phyloP scores from a whole-genome alignment of 2,888 invertebrate species.

The Dicyrtoma fusca region DNA sequence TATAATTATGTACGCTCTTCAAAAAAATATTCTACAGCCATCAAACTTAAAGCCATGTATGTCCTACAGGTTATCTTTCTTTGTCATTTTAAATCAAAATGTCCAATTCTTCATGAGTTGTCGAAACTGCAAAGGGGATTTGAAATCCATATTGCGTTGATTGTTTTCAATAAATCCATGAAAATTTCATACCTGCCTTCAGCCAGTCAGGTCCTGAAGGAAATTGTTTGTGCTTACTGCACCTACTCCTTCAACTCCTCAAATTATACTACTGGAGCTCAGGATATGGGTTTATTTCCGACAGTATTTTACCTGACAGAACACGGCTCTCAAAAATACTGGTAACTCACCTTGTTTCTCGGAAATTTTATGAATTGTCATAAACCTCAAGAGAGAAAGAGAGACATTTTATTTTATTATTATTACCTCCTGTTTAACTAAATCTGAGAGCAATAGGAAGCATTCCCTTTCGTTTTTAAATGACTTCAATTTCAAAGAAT shows the following conservation, averaged over 20 bases:
- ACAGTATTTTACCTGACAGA: too few relatives aligned
- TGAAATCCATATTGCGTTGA: constrained; percentile 13
- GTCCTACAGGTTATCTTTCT: constrained; percentile 3
- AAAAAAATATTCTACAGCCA: constrained; percentile 7
- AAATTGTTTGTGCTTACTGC: too few relatives aligned
- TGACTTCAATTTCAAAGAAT: constrained; percentile 18
- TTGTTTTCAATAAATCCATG: constrained; percentile 19
- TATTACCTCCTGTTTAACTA: constrained; percentile 11
- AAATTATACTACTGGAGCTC: background rate
- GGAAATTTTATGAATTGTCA: constrained; percentile 37
- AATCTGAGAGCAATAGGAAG: background rate
- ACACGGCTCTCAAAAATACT: background rate
- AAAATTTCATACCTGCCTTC: constrained; percentile 7
- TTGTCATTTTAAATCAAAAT: constrained; percentile 5
- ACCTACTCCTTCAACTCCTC: background rate
- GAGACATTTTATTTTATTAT: constrained; percentile 31
- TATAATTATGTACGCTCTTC: constrained; percentile 6
- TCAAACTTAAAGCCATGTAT: constrained; percentile 2
- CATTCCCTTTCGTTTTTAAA: constrained; percentile 15
- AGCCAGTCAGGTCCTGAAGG: too few relatives aligned
- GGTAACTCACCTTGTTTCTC: constrained; percentile 29
- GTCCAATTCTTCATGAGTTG: background rate
- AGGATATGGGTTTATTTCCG: too few relatives aligned
- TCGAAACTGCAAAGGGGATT: background rate
- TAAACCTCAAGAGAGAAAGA: constrained; percentile 6